Percentiles rank a stretch among this genome's conserved stretches.
Conservation (phyloP, 1,140 invertebrate genomes). For the Scaptomyza graminum region DNA sequence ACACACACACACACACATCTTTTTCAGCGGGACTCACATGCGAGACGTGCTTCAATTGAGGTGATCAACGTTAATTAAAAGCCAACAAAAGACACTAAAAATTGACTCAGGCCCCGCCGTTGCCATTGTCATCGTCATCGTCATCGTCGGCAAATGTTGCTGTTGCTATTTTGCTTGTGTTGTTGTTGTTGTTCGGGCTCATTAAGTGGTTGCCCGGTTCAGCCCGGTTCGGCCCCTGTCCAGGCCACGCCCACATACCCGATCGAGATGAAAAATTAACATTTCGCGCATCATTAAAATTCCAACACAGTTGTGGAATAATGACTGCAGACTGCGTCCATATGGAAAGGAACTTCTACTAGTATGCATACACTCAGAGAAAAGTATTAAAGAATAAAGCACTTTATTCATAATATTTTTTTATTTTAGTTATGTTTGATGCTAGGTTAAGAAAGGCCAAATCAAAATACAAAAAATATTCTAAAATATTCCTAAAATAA, state of each 20-base stretch:
- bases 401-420: too few relatives aligned
- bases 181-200: slow-evolving; percentile 41
- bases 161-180: slow-evolving; percentile 22
- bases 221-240: neutral
- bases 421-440: too few relatives aligned
- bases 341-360: slow-evolving; percentile 48
- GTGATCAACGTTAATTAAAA: slow-evolving; percentile 82
- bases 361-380: neutral
- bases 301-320: slow-evolving; percentile 57
- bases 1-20: slow-evolving; percentile 4
- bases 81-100: slow-evolving; percentile 55
- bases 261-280: slow-evolving; percentile 79
- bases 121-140: too few relatives aligned
- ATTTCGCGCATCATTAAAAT: slow-evolving; percentile 81
- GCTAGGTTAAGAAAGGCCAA: too few relatives aligned
- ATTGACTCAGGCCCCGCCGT: slow-evolving; percentile 53
- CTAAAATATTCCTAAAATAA: too few relatives aligned
- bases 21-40: slow-evolving; percentile 6
- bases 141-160: slow-evolving; percentile 25
- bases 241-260: slow-evolving; percentile 34
- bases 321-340: slow-evolving; percentile 32
- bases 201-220: slow-evolving; percentile 50
- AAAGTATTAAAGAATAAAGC: neutral
- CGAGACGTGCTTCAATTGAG: slow-evolving; percentile 77
- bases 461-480: too few relatives aligned